Evolutionary conservation across 2,888 invertebrate species (phyloP).

Genomic region (Lymantria dispar): DNA sequence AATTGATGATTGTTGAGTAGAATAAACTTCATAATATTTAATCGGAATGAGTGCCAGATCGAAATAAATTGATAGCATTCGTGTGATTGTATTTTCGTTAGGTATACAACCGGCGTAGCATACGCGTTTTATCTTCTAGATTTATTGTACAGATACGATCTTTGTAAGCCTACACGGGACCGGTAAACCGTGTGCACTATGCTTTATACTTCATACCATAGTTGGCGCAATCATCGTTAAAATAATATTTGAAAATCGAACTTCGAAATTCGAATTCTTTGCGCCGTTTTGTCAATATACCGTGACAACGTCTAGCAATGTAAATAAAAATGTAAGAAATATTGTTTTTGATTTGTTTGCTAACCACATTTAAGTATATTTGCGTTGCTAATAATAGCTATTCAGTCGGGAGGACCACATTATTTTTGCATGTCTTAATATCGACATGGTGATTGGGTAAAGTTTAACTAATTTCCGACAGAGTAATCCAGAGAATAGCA

Average conservation of each 20-base stretch:
- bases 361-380: background rate
- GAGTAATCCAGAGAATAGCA: too few species aligned
- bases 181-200: slow-evolving; percentile 57
- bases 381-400: background rate
- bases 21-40: slow-evolving; percentile 42
- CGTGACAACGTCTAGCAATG: slow-evolving; percentile 26
- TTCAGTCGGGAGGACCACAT: too few species aligned
- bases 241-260: slow-evolving; percentile 32
- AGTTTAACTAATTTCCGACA: too few species aligned
- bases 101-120: slow-evolving; percentile 40
- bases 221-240: slow-evolving; percentile 30
- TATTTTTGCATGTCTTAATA: too few species aligned
- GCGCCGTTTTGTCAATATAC: slow-evolving; percentile 18
- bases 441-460: too few species aligned
- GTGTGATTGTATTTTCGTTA: slow-evolving; percentile 51
- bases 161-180: slow-evolving; percentile 57
- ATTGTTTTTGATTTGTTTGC: slow-evolving; percentile 22
- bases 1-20: slow-evolving; percentile 33
- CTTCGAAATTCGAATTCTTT: slow-evolving; percentile 28
- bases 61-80: slow-evolving; percentile 46
- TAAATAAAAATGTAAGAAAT: slow-evolving; percentile 3
- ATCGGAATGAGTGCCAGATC: slow-evolving; percentile 42
- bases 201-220: slow-evolving; percentile 53
- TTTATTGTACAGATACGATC: slow-evolving; percentile 77
- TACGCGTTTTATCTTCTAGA: slow-evolving; percentile 66